A percentile compares a stretch with the other conserved stretches of the same genome.
These are phyloP conservation scores for Drosophila pseudoananassae DNA, from an alignment of 1,140 invertebrate genomes.

Conservation along the genomic window DNA sequence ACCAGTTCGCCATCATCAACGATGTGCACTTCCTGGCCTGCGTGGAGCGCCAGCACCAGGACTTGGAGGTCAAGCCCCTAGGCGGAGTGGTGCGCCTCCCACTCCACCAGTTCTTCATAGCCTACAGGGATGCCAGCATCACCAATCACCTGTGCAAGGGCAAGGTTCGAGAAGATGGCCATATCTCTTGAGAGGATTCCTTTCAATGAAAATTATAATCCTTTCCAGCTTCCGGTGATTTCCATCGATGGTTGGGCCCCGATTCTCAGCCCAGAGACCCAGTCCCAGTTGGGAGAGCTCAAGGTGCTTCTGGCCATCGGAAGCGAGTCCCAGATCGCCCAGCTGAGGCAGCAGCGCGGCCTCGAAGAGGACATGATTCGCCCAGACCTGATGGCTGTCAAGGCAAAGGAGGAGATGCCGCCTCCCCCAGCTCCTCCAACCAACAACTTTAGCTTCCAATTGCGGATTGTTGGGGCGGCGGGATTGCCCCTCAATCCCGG, in stretches of 20 bases:
- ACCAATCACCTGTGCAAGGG: conserved; percentile 85
- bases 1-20: conserved; percentile 86
- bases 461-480: conserved; percentile 86
- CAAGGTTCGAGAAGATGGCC: conserved; percentile 48
- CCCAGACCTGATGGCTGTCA: neutral
- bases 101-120: conserved; percentile 87
- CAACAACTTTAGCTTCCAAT: conserved; percentile 80
- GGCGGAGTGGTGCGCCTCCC: conserved; percentile 86
- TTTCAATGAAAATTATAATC: neutral
- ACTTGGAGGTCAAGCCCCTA: conserved; percentile 85
- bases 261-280: conserved; percentile 84
- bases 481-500: conserved; percentile 85
- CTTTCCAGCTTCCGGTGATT: conserved; percentile 86
- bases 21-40: conserved; percentile 85
- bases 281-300: conserved; percentile 85
- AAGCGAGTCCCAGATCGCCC: conserved; percentile 86
- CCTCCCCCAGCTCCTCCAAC: conserved; percentile 15
- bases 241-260: conserved; percentile 87
- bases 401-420: conserved; percentile 1
- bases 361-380: conserved; percentile 59
- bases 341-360: conserved; percentile 85
- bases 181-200: neutral
- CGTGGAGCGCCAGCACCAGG: conserved; percentile 86
- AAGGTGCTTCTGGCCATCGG: conserved; percentile 86
- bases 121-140: conserved; percentile 86